Evolutionary conservation across 1,140 invertebrate genomes (phyloP).

Genomic region (Pinna nobilis): DNA sequence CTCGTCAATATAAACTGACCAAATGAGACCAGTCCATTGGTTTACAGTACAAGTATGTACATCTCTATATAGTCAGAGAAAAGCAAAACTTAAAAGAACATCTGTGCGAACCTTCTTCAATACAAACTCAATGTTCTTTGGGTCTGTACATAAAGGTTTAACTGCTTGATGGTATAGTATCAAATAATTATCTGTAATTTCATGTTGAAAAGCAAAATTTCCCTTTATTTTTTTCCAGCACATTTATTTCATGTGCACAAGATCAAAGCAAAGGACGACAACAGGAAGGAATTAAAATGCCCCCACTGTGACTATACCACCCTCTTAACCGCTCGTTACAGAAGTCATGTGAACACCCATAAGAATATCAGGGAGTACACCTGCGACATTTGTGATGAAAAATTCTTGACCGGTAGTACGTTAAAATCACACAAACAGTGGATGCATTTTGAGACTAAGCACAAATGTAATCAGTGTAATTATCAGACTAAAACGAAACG

Average conservation of each 20-base stretch:
- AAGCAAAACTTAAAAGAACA: too few species aligned
- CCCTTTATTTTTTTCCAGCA: slow-evolving; percentile 46
- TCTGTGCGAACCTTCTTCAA: too few species aligned
- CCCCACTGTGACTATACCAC: slow-evolving; percentile 52
- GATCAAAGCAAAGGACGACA: slow-evolving; percentile 46
- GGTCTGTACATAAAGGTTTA: too few species aligned
- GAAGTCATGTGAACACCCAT: slow-evolving; percentile 53
- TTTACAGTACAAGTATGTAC: too few species aligned
- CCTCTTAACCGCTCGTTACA: slow-evolving; percentile 38
- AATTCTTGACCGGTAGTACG: slow-evolving; percentile 43
- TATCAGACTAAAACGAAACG: slow-evolving; percentile 47
- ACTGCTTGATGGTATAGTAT: too few species aligned
- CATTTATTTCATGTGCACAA: slow-evolving; percentile 58
- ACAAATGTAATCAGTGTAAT: slow-evolving; percentile 44
- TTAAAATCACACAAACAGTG: slow-evolving; percentile 53
- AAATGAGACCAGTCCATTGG: too few species aligned
- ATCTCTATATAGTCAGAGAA: too few species aligned
- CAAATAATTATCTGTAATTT: too few species aligned
- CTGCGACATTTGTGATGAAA: slow-evolving; percentile 51
- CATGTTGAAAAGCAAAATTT: too few species aligned
- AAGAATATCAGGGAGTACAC: slow-evolving; percentile 45
- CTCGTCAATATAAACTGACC: too few species aligned
- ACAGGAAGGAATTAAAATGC: slow-evolving; percentile 49
- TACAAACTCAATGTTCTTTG: too few species aligned
- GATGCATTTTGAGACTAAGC: slow-evolving; percentile 49